phyloP scores from a whole-genome alignment of 2,113 vertebrate genomes.

The Pangasianodon hypophthalmus region DNA sequence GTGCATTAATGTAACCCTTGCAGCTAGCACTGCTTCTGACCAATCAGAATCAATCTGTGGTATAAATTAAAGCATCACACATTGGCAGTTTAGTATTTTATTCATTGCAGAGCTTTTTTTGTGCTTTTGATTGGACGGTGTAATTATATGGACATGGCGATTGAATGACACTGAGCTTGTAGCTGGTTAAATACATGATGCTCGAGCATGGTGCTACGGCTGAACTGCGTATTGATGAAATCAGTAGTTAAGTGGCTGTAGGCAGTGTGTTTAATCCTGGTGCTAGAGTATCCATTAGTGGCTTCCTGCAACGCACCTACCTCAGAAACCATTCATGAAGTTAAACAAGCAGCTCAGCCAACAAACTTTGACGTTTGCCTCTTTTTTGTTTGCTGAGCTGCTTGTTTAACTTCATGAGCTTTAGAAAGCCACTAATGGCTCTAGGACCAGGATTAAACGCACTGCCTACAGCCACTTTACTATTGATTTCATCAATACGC shows the following conservation, averaged over 20 bases:
- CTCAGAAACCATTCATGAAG: not conserved
- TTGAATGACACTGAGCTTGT: not conserved
- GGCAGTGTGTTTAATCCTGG: not conserved
- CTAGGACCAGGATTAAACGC: not conserved
- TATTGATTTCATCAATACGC: not conserved
- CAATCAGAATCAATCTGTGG: not conserved
- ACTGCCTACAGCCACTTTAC: not conserved
- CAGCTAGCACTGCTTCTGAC: not conserved
- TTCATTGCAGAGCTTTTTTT: not conserved
- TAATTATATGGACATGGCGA: not conserved
- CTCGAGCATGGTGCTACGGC: too few species aligned
- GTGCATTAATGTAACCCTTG: not conserved
- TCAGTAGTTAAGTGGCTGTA: not conserved
- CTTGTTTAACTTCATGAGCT: conserved; percentile 3
- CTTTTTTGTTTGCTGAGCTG: not conserved
- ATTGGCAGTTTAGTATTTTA: not conserved
- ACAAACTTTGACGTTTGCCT: too few species aligned
- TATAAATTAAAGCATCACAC: not conserved
- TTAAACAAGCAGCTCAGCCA: not conserved
- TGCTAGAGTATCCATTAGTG: not conserved
- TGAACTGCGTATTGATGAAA: not conserved
- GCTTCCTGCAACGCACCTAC: not conserved
- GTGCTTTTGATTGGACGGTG: not conserved
- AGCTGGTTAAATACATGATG: not conserved
- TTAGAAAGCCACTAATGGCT: not conserved